Evolutionary conservation across 2,113 vertebrate species (phyloP), one percentile per base, ranked within the genome.

Genomic region (Laticauda colubrina): DNA sequence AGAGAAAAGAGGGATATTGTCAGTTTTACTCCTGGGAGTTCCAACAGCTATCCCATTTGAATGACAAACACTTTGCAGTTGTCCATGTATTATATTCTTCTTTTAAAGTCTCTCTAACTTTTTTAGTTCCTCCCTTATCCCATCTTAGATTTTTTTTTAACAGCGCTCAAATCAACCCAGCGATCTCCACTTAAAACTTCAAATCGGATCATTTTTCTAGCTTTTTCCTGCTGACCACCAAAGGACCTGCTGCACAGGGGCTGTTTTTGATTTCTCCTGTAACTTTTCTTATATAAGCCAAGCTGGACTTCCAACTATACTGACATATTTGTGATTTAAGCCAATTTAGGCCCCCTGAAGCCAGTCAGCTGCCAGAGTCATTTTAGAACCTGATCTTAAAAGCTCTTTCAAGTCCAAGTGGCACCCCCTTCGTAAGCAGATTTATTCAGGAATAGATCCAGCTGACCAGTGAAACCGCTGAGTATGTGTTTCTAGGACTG

Each of bases 251-350:
- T 91, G 75, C 24, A 57, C 57, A 18, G 61, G 59, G 53, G 26
- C 29, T 9, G 0, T 96, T 95, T 94, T 0, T 24, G 89, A 94
- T 94, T 48, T 91, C 12, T 0, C 18, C 0, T 48, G 93, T 94
- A 95, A 61, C 95, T 91, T 94, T 93, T 89, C 94, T 93, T n/a
- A 93, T 54, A 94, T 90, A 92, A 93, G 92, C 94, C 94, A 88
- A 94, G 96, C 95, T 95, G 89, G 75, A 64, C 61, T 64, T 39
- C 75, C 75, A 87, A 86, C 55, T 53, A 93, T 54, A 86, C 39
- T 90, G 92, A 88, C 39, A 7, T 87, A 51, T 64, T 88, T 59
- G n/a, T 29, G 91, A 59, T 59, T 59, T 34, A 89, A 34, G 69
- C 88, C 88, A 89, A 51, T 59, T 89, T 51, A 89, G 54, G 48